Evolutionary conservation across 2,797 vertebrate genomes (phyloP).

Genomic region (Pristis pectinata): DNA sequence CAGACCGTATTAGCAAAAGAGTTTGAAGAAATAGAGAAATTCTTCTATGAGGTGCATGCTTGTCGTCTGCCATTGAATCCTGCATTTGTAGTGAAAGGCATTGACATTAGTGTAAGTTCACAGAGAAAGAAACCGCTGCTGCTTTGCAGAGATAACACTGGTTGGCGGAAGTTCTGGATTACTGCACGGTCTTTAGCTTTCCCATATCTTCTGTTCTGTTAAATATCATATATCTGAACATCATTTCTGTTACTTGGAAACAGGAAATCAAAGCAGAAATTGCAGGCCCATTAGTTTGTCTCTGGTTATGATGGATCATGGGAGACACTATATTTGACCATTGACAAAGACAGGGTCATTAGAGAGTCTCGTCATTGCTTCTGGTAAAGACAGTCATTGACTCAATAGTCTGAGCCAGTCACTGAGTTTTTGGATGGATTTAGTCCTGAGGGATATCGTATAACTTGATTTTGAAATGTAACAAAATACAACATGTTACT

Average conservation of each 20-base stretch:
- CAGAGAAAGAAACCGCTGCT: neutral
- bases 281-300: neutral
- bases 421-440: neutral
- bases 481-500: neutral
- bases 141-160: neutral
- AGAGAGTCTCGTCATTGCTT: neutral
- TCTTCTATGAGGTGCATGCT: slow-evolving; percentile 50
- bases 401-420: neutral
- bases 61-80: slow-evolving; percentile 57
- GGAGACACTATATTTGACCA: neutral
- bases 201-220: neutral
- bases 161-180: neutral
- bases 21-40: slow-evolving; percentile 49
- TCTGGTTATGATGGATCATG: neutral
- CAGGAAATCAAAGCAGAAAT: neutral
- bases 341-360: neutral
- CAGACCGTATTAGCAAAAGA: slow-evolving; percentile 55
- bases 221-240: neutral
- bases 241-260: neutral
- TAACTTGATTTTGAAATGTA: neutral
- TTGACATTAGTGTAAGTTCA: slow-evolving; percentile 50
- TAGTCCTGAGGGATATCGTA: neutral
- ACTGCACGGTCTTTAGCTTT: neutral
- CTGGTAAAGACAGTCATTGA: neutral
- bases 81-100: slow-evolving; percentile 46